phyloP scores from a whole-genome alignment of 2,888 invertebrate species.

The Sminthurinus aureus region DNA sequence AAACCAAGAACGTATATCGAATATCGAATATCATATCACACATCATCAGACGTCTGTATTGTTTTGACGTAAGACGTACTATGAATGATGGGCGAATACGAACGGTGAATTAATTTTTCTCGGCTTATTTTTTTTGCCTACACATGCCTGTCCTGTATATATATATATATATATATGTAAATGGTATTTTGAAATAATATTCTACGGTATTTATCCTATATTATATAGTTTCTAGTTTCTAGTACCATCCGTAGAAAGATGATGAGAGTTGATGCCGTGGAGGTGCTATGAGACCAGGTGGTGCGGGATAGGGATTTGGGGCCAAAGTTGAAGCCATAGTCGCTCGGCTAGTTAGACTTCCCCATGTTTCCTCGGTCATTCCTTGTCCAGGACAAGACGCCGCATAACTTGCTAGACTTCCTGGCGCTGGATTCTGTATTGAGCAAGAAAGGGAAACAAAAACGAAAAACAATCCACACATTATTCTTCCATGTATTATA shows the following conservation, averaged over 20 bases:
- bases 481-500: no score
- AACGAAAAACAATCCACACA: no score
- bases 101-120: no score
- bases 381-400: constrained; percentile 54
- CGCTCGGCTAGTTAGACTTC: constrained; percentile 53
- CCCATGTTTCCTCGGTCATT: constrained; percentile 59
- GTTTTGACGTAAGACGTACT: no score
- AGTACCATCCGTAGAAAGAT: constrained; percentile 57
- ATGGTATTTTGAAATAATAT: not conserved
- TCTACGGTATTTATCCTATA: not conserved
- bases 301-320: constrained; percentile 56
- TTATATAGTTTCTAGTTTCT: constrained; percentile 19
- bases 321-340: constrained; percentile 56
- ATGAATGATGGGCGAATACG: no score
- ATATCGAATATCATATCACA: no score
- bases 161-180: not conserved
- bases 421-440: constrained; percentile 38
- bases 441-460: no score
- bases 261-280: constrained; percentile 58
- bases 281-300: constrained; percentile 55
- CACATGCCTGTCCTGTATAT: not conserved
- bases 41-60: no score
- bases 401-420: constrained; percentile 51
- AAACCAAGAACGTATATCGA: no score
- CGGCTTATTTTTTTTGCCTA: no score